Conservation (phyloP, 2,797 vertebrate genomes). For the Pipistrellus pygmaeus region DNA sequence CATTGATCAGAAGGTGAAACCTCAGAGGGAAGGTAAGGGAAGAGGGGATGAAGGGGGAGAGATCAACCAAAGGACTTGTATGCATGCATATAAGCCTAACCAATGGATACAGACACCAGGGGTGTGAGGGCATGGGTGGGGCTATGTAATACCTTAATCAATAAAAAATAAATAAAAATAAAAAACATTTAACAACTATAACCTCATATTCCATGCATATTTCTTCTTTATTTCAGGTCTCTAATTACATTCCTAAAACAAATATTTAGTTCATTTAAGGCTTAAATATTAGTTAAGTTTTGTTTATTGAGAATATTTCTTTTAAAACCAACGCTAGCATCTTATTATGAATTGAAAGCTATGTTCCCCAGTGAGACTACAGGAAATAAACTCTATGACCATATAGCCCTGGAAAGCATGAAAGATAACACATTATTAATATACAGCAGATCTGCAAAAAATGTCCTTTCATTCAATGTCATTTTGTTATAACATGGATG, state of each 20-base stretch:
- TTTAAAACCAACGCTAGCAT: not conserved
- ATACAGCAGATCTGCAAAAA: not conserved
- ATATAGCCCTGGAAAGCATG: accelerated
- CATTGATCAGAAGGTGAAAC: no score
- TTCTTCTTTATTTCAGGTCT: not conserved
- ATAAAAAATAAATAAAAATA: no score
- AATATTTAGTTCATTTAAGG: not conserved
- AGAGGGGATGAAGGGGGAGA: no score
- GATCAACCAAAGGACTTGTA: no score
- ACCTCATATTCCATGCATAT: not conserved
- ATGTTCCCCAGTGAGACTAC: not conserved
- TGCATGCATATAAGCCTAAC: no score
- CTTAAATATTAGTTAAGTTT: not conserved
- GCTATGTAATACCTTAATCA: no score
- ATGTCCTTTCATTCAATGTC: not conserved
- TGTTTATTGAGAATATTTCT: not conserved
- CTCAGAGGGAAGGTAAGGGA: no score
- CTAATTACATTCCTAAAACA: not conserved
- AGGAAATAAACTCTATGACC: not conserved
- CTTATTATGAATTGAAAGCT: not conserved
- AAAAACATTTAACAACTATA: not conserved
- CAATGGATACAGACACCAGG: no score
- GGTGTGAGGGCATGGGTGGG: no score
- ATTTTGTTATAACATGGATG: not conserved
- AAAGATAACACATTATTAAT: not conserved